Evolutionary conservation across 30 jellyfish, hydroid and myxozoan species (phyloP), one percentile per base, ranked within the genome.

Genomic region (Aurelia coerulea): DNA sequence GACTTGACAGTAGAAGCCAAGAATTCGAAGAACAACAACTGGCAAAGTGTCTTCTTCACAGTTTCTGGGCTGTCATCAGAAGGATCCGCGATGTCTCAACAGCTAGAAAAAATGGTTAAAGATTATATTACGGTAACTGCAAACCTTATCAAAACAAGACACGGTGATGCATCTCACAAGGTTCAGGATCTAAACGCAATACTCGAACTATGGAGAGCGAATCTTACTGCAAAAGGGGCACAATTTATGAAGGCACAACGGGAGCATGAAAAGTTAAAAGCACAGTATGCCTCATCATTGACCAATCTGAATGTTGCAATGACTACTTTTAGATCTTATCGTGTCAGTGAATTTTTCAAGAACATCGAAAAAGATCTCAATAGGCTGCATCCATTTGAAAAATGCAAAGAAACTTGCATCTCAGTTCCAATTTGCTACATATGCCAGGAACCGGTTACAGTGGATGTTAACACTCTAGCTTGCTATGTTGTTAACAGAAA

Each of bases 361-460:
- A 59, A 59, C 19, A 72, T 88, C 54, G 97, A 88, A 73, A 79
- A 79, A 54, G 29, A 68, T 18, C 69, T 88, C 12, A 32, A 60
- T 39, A 15, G 0, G 56, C 68, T 3, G 52, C 81, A 68, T 56
- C 76, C 70, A 17, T 54, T 79, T 9, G 31, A 68, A 17, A 18
- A 32, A 29, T 88, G 97, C 69, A 62, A 71, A 10, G 72, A 71
- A 13, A 34, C 81, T 0, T 88, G 97, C 59, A 31, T 79, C 4
- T 29, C 83, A 6, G 92, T 88, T 10, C 92, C 97, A 17, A 77
- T 67, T 10, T 88, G 90, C 52, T 52, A 68, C 69, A 66, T 88
- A 1, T 88, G 97, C 76, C 97, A 88, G 23, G 85, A 79, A 16
- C 67, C 88, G 1, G 85, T 88, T 15, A 65, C 15, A 18, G 89